A percentile compares a stretch with the other conserved stretches of the same genome.
phyloP scores from a whole-genome alignment of 1,140 invertebrate genomes.

The Drosophila micromelanica region DNA sequence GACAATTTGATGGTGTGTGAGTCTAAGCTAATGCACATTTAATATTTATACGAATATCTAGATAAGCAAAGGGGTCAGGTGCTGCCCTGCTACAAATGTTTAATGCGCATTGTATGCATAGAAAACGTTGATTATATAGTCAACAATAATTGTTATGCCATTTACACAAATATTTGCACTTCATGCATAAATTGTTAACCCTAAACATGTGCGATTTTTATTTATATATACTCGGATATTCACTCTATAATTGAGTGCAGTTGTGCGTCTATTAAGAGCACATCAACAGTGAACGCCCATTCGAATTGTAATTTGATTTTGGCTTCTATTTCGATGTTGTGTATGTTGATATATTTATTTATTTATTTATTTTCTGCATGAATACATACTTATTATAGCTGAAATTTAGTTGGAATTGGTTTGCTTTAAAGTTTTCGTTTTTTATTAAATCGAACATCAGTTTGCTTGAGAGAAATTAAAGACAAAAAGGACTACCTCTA shows the following conservation, averaged over 20 bases:
- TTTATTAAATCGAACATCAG: background rate
- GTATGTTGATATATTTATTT: background rate
- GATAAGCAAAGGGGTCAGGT: constrained; percentile 26
- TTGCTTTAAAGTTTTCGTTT: too few relatives aligned
- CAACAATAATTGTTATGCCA: constrained; percentile 47
- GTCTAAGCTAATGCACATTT: constrained; percentile 72
- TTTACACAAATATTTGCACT: constrained; percentile 45
- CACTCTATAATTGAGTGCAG: constrained; percentile 1
- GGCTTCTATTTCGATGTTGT: background rate
- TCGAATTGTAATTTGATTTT: background rate
- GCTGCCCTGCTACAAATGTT: constrained; percentile 35
- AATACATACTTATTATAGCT: too few relatives aligned
- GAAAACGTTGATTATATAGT: constrained; percentile 39
- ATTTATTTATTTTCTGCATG: background rate
- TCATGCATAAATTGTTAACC: constrained; percentile 22
- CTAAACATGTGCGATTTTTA: constrained; percentile 4
- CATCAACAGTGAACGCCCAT: background rate
- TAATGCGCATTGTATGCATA: constrained; percentile 50
- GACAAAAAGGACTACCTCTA: too few relatives aligned
- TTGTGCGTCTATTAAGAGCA: background rate
- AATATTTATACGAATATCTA: constrained; percentile 61
- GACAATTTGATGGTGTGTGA: constrained; percentile 28
- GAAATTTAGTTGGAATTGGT: too few relatives aligned
- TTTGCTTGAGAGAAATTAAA: background rate
- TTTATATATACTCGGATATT: background rate